Percentiles rank a stretch among this genome's conserved stretches.
Evolutionary conservation across 1,140 invertebrate genomes (phyloP).

Genomic region (Lordiphosa clarofinis): DNA sequence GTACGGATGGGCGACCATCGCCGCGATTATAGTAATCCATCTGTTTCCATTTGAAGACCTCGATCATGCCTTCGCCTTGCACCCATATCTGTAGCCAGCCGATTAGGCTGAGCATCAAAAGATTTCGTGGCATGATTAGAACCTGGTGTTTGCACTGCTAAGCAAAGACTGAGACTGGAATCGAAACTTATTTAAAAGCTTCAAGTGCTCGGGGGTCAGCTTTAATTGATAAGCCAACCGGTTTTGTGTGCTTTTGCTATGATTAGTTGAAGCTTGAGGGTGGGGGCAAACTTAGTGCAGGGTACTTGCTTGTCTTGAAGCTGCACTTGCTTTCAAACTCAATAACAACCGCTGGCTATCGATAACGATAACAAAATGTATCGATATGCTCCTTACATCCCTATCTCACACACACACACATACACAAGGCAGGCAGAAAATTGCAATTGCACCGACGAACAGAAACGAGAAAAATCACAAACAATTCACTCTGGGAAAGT

Average conservation of each 20-base stretch:
- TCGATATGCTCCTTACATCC: slow-evolving; percentile 16
- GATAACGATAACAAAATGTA: neutral
- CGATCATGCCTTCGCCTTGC: slow-evolving; percentile 62
- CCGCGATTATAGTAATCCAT: slow-evolving; percentile 79
- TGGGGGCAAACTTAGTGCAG: too few species aligned
- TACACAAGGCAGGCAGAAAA: slow-evolving; percentile 38
- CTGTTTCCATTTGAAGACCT: slow-evolving; percentile 80
- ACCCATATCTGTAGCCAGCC: slow-evolving; percentile 18
- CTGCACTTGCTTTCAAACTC: slow-evolving; percentile 1
- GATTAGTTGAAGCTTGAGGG: too few species aligned
- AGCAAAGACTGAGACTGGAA: slow-evolving; percentile 18
- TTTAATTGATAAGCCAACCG: slow-evolving; percentile 36
- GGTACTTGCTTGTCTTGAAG: too few species aligned
- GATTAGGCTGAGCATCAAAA: slow-evolving; percentile 24
- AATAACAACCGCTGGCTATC: neutral
- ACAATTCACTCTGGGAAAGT: slow-evolving; percentile 48
- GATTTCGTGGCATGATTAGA: slow-evolving; percentile 1
- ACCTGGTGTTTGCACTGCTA: slow-evolving; percentile 7
- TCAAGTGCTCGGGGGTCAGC: slow-evolving; percentile 1
- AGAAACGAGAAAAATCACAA: slow-evolving; percentile 57
- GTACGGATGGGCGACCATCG: slow-evolving; percentile 4
- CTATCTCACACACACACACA: slow-evolving; percentile 22
- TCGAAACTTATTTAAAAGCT: neutral
- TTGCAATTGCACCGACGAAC: slow-evolving; percentile 65
- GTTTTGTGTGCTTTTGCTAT: slow-evolving; percentile 11